phyloP scores from a whole-genome alignment of 2,113 vertebrate species.

The Trematocara macrostoma region DNA sequence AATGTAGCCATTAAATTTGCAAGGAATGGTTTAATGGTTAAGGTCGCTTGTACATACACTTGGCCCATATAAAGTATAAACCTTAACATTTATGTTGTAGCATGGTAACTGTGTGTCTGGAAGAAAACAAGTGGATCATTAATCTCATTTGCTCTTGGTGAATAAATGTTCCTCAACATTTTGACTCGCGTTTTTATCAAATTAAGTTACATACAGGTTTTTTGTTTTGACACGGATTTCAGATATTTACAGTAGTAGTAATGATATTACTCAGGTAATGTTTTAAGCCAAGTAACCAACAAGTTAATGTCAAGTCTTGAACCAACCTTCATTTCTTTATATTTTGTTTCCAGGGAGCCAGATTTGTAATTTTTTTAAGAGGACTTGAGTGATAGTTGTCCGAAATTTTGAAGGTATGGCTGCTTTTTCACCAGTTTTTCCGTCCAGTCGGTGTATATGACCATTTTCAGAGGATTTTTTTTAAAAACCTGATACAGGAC shows the following conservation, averaged over 20 bases:
- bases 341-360: neutral
- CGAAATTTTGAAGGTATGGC: neutral
- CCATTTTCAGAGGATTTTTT: neutral
- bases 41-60: slow-evolving; percentile 78
- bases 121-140: slow-evolving; percentile 84
- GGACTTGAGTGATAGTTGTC: neutral
- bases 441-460: accelerated
- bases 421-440: neutral
- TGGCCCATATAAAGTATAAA: slow-evolving; percentile 69
- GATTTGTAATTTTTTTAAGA: neutral
- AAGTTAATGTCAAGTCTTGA: neutral
- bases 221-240: neutral
- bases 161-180: slow-evolving; percentile 94
- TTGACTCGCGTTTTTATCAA: slow-evolving; percentile 17
- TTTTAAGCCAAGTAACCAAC: neutral
- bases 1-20: slow-evolving; percentile 76
- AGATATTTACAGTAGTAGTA: neutral
- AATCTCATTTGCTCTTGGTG: slow-evolving; percentile 90
- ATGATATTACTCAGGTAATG: neutral
- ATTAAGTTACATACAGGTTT: neutral
- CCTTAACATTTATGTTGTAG: slow-evolving; percentile 81
- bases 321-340: neutral
- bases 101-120: slow-evolving; percentile 86
- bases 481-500: neutral
- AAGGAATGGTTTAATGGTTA: slow-evolving; percentile 78